Base-by-base conservation (phyloP, 2,888 invertebrate genomes). In the Diadegma fenestrale region DNA sequence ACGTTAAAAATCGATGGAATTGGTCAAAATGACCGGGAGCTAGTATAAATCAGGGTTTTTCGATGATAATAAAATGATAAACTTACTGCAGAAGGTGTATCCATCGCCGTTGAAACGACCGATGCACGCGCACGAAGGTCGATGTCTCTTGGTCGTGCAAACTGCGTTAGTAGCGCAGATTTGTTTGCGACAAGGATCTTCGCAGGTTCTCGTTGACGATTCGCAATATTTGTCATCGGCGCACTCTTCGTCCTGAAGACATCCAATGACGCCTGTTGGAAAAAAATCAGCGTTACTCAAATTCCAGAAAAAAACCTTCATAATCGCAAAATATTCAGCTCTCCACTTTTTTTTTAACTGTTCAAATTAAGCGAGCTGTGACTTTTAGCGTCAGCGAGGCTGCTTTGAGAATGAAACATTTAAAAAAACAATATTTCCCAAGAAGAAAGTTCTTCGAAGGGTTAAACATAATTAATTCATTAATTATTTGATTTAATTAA, bases 51-150 rank as follows among this genome's bases (percentile, higher is more conserved):
- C 63, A 82, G 73, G 54, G 1, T 14, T 73, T 72, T 82, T 26
- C 26, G 75, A 48, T 79, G 82, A 10, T 66, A 79, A 54, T 37
- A 17, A 3, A 33, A 51, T 19, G 14, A 58, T 22, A 19, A 61
- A 95, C 95, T 94, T 94, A 95, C 96, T 96, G 95, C 98, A 98
- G 88, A 96, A 95, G 26, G 96, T 94, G 87, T 97, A 96, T 0
- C 97, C 96, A 92, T 98, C 96, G 89, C 98, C 98, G 7, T 95
- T 95, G 92, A 96, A 97, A 48, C 97, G 97, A 26, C 96, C 95
- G 71, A 96, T 96, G 92, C 98, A 98, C 85, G 96, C 96, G 93
- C 98, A 98, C 73, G 96, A 95, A 1, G 97, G 97, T 88, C 96
- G 95, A 93, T 98, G 98, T 88, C 96, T 96, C 12, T 96, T 95